phyloP scores from a whole-genome alignment of 1,140 invertebrate genomes.

The Dinothrombium tinctorium region DNA sequence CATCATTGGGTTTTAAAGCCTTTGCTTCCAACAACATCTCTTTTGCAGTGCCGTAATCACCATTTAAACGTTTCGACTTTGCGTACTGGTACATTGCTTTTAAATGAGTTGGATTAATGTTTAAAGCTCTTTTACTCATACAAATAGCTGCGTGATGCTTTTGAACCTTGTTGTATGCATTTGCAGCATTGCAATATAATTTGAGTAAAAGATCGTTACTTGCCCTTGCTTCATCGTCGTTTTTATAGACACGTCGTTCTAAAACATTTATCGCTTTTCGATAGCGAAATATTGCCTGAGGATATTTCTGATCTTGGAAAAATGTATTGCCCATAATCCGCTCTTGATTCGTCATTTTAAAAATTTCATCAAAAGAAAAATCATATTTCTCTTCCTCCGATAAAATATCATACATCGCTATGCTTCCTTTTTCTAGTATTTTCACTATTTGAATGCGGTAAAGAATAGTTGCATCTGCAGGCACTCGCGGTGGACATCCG shows the following conservation, averaged over 20 bases:
- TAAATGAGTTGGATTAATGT: constrained; percentile 3
- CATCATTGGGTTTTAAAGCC: background rate
- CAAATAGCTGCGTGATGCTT: constrained; percentile 2
- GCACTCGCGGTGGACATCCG: constrained; percentile 38
- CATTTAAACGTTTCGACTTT: constrained; percentile 1
- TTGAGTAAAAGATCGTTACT: constrained; percentile 39
- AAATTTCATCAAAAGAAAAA: constrained; percentile 2
- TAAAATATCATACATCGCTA: background rate
- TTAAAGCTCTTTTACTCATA: constrained; percentile 1
- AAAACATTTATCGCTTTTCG: constrained; percentile 31
- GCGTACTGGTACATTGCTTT: constrained; percentile 8
- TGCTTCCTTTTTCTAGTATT: background rate
- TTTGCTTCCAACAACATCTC: background rate
- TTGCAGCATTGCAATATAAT: constrained; percentile 24
- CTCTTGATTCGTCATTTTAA: constrained; percentile 23
- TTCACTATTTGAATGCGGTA: constrained; percentile 12
- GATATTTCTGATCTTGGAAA: constrained; percentile 40
- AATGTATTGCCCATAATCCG: constrained; percentile 34
- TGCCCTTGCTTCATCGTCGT: constrained; percentile 27
- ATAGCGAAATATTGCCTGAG: constrained; percentile 53
- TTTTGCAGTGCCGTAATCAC: background rate
- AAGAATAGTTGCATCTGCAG: constrained; percentile 21
- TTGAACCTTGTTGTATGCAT: background rate
- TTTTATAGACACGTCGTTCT: constrained; percentile 17
- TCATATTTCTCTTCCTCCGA: constrained; percentile 1